phyloP scores from a whole-genome alignment of 2,888 invertebrate species.

The Drosophila affinis region DNA sequence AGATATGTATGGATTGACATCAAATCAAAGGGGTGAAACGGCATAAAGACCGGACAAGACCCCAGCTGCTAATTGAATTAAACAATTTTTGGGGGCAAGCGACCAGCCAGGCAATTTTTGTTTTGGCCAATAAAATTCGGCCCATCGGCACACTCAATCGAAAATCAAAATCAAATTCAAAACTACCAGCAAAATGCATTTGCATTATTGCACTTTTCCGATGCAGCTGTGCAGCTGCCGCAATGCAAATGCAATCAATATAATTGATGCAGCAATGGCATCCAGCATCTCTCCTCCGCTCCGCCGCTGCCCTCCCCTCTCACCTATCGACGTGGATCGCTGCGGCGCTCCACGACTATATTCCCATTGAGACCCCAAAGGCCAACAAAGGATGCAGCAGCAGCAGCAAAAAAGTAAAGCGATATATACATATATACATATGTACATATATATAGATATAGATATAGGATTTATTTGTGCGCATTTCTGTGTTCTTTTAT shows the following conservation, averaged over 20 bases:
- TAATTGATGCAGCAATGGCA: conserved; percentile 63
- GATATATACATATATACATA: background rate
- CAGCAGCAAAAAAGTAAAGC: conserved; percentile 5
- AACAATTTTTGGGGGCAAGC: background rate
- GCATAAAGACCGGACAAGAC: no score
- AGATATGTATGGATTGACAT: no score
- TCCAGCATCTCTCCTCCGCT: conserved; percentile 14
- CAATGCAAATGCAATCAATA: conserved; percentile 77
- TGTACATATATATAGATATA: conserved; percentile 15
- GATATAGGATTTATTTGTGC: conserved; percentile 12
- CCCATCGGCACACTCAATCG: conserved; percentile 23
- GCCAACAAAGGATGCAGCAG: conserved; percentile 11
- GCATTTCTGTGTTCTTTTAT: conserved; percentile 30
- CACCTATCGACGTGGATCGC: background rate
- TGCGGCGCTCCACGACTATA: background rate
- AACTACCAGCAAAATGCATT: conserved; percentile 74
- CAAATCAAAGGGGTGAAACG: background rate
- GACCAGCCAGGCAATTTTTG: background rate
- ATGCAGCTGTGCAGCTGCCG: conserved; percentile 1
- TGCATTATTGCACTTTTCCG: conserved; percentile 64
- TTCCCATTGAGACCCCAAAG: conserved; percentile 34
- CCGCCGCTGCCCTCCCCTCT: background rate
- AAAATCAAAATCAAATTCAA: conserved; percentile 57
- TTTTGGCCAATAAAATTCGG: conserved; percentile 39
- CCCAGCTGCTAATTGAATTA: background rate